Evolutionary conservation across 1,140 invertebrate genomes (phyloP), one percentile per base, ranked within the genome.

Genomic region (Rhopalosiphum maidis): DNA sequence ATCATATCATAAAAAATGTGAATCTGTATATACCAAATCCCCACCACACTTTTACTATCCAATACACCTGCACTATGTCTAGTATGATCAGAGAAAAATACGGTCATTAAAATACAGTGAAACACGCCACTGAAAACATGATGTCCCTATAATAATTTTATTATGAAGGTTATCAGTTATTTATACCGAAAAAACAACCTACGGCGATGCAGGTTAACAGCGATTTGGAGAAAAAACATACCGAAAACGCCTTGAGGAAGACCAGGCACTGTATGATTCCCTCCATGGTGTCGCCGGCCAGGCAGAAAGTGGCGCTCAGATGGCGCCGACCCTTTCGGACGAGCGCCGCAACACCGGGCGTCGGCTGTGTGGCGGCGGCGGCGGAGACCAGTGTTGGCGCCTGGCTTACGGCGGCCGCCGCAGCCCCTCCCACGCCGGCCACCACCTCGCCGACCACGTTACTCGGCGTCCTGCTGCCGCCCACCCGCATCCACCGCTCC

Each of bases 181-280:
- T n/a, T n/a, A 77, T 4, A n/a, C 30, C 15, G 15, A 51, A n/a
- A 35, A n/a, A 23, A n/a, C 15, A 77, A 77, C n/a, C 30, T 15
- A 18, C 60, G 5, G 60, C 15, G n/a, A 77, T 77, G 60, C 60
- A 77, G 3, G 60, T n/a, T 68, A 68, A 68, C 30, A 77, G 18
- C 0, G 15, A n/a, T n/a, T 77, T 77, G n/a, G 8, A 86, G 77
- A 37, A n/a, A 51, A 93, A 90, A 96, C 97, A 97, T 96, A 98
- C 98, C 97, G 97, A 98, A 95, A 98, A 98, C 54, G 98, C 98
- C 96, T 98, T 98, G 95, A 98, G 96, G 96, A 98, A 98, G 94
- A 98, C 98, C 94, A 98, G 96, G 95, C 98, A 98, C 96, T 98
- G 98, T 95, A 98, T 98, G 94, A 98, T 98, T 94, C 97, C 98